Base-by-base conservation (phyloP, 1,140 invertebrate genomes). In the Parapsyche elsis region DNA sequence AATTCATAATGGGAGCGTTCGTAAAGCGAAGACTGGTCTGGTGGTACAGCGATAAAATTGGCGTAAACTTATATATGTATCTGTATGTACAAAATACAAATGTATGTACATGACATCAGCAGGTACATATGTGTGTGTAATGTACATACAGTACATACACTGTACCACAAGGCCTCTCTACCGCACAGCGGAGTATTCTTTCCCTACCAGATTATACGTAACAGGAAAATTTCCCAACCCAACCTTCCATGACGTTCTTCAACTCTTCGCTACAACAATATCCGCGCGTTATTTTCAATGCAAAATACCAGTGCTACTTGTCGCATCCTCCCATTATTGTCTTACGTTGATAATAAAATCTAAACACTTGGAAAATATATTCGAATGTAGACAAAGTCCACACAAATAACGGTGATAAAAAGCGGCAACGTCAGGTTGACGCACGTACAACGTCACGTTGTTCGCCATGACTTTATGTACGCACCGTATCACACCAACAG, bases 161-260 rank as follows among this genome's bases (percentile, higher is more conserved):
- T n/a, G 30, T 38, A 38, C 30, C 30, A 38, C 30, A 38, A 38
- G 30, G 30, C 30, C 30, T 38, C 79, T 73, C 79, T 73, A 73
- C 75, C 79, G 76, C 49, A 80, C 70, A 80, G 74, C 57, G 10
- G 46, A 80, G 64, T 80, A 80, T 81, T 81, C 80, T 81, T 81
- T 81, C 74, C 64, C 76, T 81, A 75, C 76, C 61, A 71, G 80
- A 78, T 74, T 81, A 78, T 78, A 81, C 75, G 74, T 81, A 81
- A 81, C 80, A 81, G 70, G 76, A 74, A 78, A 78, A 78, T 81
- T 81, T 81, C 76, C 80, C 80, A 81, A 53, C 12, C 49, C 49
- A 53, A 53, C 49, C 12, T n/a, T n/a, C 49, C 49, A 16, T 19
- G 49, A 53, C 49, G 16, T 53, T 53, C 16, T 19, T 19, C 12